Percentiles rank a stretch among this genome's conserved stretches.
Evolutionary conservation across 2,888 invertebrate genomes (phyloP).

Genomic region (Limulus polyphemus): DNA sequence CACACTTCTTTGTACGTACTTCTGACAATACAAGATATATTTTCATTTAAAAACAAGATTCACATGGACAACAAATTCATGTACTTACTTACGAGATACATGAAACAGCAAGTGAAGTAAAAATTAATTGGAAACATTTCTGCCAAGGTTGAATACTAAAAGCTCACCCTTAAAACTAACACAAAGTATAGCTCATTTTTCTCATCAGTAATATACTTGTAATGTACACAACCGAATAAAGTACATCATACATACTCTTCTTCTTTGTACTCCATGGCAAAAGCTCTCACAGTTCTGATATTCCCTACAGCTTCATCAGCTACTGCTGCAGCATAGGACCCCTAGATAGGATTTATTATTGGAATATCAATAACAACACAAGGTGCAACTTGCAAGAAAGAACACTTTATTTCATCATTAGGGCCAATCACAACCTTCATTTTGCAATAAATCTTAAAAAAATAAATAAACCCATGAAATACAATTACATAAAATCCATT

Average conservation of each 20-base stretch:
- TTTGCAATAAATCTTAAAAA: not conserved
- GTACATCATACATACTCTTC: constrained; percentile 42
- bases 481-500: no score
- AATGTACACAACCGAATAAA: not conserved
- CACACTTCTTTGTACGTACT: no score
- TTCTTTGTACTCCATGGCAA: constrained; percentile 83
- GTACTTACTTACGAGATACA: no score
- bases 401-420: not conserved
- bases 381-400: not conserved
- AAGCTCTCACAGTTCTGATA: constrained; percentile 83
- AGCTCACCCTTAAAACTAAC: not conserved
- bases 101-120: no score
- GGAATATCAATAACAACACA: not conserved
- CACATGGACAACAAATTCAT: no score
- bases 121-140: no score
- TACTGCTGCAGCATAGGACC: constrained; percentile 70
- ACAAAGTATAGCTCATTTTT: not conserved
- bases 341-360: constrained; percentile 40
- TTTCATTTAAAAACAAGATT: no score
- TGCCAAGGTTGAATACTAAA: not conserved
- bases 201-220: no score
- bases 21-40: no score
- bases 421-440: not conserved
- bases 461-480: no score
- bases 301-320: constrained; percentile 90